A percentile compares a stretch with the other conserved stretches of the same genome.
These are phyloP conservation scores for Acromyrmex charruanus DNA, from an alignment of 1,140 invertebrate genomes.

Conservation along the genomic window DNA sequence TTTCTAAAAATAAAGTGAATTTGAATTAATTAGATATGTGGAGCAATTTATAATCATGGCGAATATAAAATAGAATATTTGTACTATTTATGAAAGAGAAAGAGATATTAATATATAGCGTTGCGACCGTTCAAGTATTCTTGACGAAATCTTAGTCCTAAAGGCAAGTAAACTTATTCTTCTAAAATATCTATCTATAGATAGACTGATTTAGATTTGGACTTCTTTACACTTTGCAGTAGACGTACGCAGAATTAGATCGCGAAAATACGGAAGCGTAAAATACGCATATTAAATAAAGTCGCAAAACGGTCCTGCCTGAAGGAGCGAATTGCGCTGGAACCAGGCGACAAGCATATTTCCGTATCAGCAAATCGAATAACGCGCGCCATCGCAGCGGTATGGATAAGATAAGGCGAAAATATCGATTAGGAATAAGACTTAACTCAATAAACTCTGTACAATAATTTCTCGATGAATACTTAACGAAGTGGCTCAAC, in stretches of 20 bases:
- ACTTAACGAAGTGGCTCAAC: constrained; percentile 54
- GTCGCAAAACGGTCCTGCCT: constrained; percentile 49
- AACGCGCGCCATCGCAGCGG: constrained; percentile 43
- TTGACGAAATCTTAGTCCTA: not conserved
- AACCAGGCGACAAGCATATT: constrained; percentile 67
- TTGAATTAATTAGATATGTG: not conserved
- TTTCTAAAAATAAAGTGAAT: not conserved
- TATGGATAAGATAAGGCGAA: constrained; percentile 57
- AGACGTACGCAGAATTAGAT: constrained; percentile 51
- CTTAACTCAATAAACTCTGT: constrained; percentile 52
- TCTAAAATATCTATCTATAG: constrained; percentile 19
- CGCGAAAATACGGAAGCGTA: constrained; percentile 53
- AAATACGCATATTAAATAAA: constrained; percentile 62
- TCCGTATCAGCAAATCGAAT: constrained; percentile 60
- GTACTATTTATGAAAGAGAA: not conserved
- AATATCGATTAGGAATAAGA: constrained; percentile 63
- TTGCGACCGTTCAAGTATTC: not conserved
- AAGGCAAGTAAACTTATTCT: not conserved
- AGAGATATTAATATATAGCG: not conserved
- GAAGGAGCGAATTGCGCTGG: constrained; percentile 39
- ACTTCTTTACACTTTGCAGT: not conserved
- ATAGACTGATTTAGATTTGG: constrained; percentile 11
- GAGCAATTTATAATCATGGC: not conserved
- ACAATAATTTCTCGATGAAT: constrained; percentile 63
- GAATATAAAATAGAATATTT: not conserved